Evolutionary conservation across 2,113 vertebrate genomes (phyloP), one percentile per base, ranked within the genome.

Genomic region (Chinchilla lanigera): DNA sequence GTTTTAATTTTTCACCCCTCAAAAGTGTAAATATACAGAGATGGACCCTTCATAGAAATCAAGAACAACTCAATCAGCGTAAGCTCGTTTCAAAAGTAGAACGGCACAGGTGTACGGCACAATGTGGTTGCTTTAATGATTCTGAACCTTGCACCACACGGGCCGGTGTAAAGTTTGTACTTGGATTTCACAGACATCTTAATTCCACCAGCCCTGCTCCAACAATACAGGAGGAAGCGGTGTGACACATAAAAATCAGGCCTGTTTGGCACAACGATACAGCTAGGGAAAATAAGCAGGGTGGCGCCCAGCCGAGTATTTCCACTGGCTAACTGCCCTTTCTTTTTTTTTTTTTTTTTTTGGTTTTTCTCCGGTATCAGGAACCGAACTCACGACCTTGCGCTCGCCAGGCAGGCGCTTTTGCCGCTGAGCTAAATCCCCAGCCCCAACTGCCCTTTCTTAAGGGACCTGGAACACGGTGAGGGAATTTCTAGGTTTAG

Each of bases 241-340:
- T 89, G 91, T 47, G 9, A 38, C 10, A 30, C 65, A 33, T 90
- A 44, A 71, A 71, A 75, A 94, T 82, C 95, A 98, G 98, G 97
- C 98, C 98, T 96, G 69, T 98, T 99, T 99, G 99, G 98, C 99
- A 99, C 98, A 96, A 97, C 54, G 94, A 97, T 98, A 98, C 96
- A 97, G 93, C 35, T 73, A 85, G 97, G 85, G 97, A 87, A 97
- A 97, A 33, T 56, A 84, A 63, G 78, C 80, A 91, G 91, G 96
- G 89, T 89, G 83, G 88, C 22, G 65, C 86, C 92, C 30, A 67
- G 86, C 77, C 58, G 94, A 73, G 24, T 22, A 86, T 56, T 69
- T 87, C 89, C 38, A 52, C 35, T 54, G 63, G 38, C 41, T 9
- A 86, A 47, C 89, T 75, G 89, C 89, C 83, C 56, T 85, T 73